Base-by-base conservation (phyloP, 2,888 invertebrate genomes). In the Rotaria magnacalcarata region DNA sequence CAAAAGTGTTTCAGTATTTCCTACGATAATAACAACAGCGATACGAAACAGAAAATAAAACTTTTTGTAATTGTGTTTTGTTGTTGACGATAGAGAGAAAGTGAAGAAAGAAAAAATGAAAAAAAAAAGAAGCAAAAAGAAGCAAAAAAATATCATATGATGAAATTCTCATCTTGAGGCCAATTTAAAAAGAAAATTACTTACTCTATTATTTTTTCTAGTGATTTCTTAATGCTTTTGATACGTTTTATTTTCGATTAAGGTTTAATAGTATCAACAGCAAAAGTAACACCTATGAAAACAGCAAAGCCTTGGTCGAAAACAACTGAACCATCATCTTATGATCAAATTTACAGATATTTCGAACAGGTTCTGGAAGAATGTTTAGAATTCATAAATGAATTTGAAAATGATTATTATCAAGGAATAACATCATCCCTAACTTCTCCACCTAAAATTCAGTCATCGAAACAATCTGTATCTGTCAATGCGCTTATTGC, bases 321-420 rank as follows among this genome's bases (percentile, higher is more conserved):
- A 47, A 80, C 43, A 80, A 80, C 47, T 47, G 80, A 80, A 16
- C 80, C 80, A 11, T 1, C 24, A 80, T 47, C 43, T n/a, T 80
- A 80, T n/a, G 47, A 80, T 47, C 80, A 80, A 80, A 80, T 80
- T 6, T 80, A 80, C 14, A n/a, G n/a, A 47, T 80, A 41, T 47
- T 8, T 80, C 11, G 47, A 47, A 80, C 47, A 80, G 24, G 3
- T 0, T 4, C 47, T 80, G 11, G 41, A 47, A 11, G 47, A 80
- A n/a, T 80, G 47, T 80, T 47, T n/a, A 24, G 11, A 21, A 24
- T 80, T 0, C 6, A 47, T 43, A 4, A 47, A 80, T 24, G 47
- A 43, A 24, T 47, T 80, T 4, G 80, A 80, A 80, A 43, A n/a
- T 47, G 47, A 47, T 5, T 80, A 80, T n/a, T 80, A 80, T 80